Conservation (phyloP, 1,140 invertebrate genomes). For the Drosophila suzukii region DNA sequence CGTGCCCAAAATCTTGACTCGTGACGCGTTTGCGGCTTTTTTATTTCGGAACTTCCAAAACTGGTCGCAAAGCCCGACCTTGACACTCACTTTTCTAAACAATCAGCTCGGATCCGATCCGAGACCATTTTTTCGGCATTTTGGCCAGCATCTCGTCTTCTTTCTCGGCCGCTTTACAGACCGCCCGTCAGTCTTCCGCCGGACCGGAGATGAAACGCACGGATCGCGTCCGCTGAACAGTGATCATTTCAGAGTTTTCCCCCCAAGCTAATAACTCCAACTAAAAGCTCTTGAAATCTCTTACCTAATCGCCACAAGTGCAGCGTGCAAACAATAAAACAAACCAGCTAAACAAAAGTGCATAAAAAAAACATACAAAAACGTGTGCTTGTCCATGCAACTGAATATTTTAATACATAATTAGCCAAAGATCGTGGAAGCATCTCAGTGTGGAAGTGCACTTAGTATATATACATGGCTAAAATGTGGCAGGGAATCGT, state of each 20-base stretch:
- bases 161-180: slow-evolving; percentile 65
- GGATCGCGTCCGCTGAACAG: slow-evolving; percentile 32
- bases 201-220: slow-evolving; percentile 70
- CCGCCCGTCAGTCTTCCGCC: slow-evolving; percentile 72
- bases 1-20: slow-evolving; percentile 67
- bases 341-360: slow-evolving; percentile 25
- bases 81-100: slow-evolving; percentile 84
- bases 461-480: slow-evolving; percentile 2
- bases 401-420: slow-evolving; percentile 79
- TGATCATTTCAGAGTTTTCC: neutral
- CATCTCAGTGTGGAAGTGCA: slow-evolving; percentile 16
- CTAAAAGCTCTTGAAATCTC: slow-evolving; percentile 10
- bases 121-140: slow-evolving; percentile 58
- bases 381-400: slow-evolving; percentile 57
- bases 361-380: slow-evolving; percentile 27
- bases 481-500: slow-evolving; percentile 74
- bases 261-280: slow-evolving; percentile 17
- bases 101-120: slow-evolving; percentile 43
- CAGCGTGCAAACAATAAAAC: slow-evolving; percentile 54
- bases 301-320: slow-evolving; percentile 70
- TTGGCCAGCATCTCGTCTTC: slow-evolving; percentile 79
- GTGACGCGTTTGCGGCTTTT: slow-evolving; percentile 50
- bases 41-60: slow-evolving; percentile 32
- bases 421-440: slow-evolving; percentile 38
- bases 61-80: slow-evolving; percentile 72